A percentile compares a stretch with the other conserved stretches of the same genome.
phyloP scores from a whole-genome alignment of 2,113 vertebrate species.

The Tragelaphus buxtoni region DNA sequence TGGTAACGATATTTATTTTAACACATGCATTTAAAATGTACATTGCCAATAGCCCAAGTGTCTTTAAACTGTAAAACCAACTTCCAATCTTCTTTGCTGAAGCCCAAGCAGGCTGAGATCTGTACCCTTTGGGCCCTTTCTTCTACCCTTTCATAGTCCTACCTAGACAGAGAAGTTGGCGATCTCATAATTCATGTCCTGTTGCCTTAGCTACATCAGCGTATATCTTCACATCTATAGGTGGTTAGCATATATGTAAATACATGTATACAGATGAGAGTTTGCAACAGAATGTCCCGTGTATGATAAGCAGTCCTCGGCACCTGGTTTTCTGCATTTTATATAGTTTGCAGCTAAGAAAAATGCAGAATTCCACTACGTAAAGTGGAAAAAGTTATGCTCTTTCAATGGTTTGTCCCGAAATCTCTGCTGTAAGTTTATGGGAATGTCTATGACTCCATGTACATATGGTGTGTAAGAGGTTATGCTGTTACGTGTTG shows the following conservation, averaged over 20 bases:
- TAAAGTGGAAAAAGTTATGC: not conserved
- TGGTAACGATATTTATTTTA: constrained; percentile 19
- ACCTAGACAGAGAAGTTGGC: not conserved
- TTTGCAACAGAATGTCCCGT: not conserved
- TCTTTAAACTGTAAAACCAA: not conserved
- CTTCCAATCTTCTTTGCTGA: not conserved
- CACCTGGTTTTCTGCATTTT: not conserved
- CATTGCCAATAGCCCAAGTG: not conserved
- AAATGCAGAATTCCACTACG: not conserved
- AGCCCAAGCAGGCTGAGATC: not conserved
- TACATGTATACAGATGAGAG: not conserved
- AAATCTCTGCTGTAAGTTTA: not conserved
- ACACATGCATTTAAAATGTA: not conserved
- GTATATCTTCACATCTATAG: not conserved
- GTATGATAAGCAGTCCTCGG: not conserved
- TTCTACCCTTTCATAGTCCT: not conserved
- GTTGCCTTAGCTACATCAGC: not conserved
- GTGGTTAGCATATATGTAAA: not conserved
- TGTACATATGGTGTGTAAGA: constrained; percentile 49
- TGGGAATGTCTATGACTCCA: not conserved
- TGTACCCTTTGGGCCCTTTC: not conserved
- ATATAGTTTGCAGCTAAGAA: not conserved
- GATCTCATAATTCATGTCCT: not conserved
- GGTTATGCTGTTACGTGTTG: constrained; percentile 31
- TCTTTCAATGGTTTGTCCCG: not conserved